phyloP scores from a whole-genome alignment of 1,140 invertebrate genomes.

The Homarus americanus region DNA sequence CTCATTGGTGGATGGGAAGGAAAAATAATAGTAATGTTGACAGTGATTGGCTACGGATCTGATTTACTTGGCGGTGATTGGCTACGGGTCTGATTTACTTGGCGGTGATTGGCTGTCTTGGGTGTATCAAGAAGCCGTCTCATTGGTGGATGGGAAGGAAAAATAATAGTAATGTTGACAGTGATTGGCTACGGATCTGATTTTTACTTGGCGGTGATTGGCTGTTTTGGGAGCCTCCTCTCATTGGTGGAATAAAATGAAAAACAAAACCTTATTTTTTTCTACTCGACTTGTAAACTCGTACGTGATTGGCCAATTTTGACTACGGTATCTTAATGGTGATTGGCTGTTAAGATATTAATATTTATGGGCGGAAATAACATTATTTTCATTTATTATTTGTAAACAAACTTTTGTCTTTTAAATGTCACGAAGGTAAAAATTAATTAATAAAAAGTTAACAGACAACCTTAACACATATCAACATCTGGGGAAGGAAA shows the following conservation, averaged over 20 bases:
- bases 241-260: neutral
- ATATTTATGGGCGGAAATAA: neutral
- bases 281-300: neutral
- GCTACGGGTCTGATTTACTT: too few relatives aligned
- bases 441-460: too few relatives aligned
- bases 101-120: neutral
- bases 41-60: neutral
- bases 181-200: too few relatives aligned
- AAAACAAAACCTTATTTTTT: neutral
- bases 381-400: neutral
- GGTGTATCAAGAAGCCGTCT: too few relatives aligned
- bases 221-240: neutral
- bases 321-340: neutral
- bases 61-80: neutral
- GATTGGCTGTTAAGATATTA: neutral
- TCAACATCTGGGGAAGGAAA: too few relatives aligned
- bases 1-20: neutral
- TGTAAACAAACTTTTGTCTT: too few relatives aligned
- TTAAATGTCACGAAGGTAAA: too few relatives aligned
- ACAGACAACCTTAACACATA: too few relatives aligned
- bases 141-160: neutral
- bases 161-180: too few relatives aligned
- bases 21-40: neutral
- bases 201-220: neutral
- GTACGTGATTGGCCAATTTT: neutral